phyloP scores from a whole-genome alignment of 2,797 vertebrate species.

The Dromococcyx pavoninus region DNA sequence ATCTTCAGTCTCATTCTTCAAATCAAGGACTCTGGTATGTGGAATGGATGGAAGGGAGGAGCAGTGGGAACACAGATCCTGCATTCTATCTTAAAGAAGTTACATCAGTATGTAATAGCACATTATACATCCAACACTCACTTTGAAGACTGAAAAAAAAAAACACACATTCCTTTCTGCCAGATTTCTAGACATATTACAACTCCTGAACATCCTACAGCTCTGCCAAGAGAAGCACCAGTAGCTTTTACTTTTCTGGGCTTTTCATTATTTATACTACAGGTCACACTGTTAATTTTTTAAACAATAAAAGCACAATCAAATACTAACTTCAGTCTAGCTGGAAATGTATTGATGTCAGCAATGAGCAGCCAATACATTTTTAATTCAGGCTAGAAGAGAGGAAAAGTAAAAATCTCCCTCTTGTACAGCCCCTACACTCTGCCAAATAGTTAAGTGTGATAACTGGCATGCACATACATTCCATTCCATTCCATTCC shows the following conservation, averaged over 20 bases:
- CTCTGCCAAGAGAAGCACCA: conserved; percentile 3
- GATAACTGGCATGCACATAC: conserved; percentile 57
- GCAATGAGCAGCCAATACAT: conserved; percentile 51
- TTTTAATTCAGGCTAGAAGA: conserved; percentile 65
- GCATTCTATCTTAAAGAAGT: background rate
- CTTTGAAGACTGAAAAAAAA: background rate
- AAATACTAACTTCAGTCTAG: conserved; percentile 31
- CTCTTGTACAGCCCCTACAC: conserved; percentile 37
- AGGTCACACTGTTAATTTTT: conserved; percentile 44
- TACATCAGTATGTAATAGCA: background rate
- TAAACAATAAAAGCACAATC: conserved; percentile 58
- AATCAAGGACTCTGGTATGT: background rate
- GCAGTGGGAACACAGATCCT: background rate
- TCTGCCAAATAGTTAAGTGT: conserved; percentile 63
- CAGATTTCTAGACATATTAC: conserved; percentile 20
- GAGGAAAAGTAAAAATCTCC: conserved; percentile 48
- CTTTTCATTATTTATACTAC: conserved; percentile 43
- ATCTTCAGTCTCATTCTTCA: background rate
- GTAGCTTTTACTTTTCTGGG: conserved; percentile 9
- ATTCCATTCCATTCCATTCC: too few relatives aligned
- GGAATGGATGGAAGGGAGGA: background rate
- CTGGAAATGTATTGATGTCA: conserved; percentile 55
- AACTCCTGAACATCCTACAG: background rate
- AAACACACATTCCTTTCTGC: background rate
- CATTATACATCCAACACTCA: background rate